Evolutionary conservation across 2,113 vertebrate genomes (phyloP).

Genomic region (Indri indri): DNA sequence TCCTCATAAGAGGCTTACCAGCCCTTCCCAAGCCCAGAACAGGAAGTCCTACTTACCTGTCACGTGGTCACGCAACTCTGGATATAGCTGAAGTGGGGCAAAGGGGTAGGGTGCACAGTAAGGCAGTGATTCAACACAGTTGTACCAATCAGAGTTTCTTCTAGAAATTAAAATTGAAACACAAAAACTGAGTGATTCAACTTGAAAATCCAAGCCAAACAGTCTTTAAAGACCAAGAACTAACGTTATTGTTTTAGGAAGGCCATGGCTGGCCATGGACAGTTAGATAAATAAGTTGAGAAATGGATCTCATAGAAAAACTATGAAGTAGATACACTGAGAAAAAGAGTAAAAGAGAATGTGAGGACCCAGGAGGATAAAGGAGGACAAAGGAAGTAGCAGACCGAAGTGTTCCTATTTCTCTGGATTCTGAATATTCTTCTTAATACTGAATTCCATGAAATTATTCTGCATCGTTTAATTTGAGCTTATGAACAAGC

Average conservation of each 20-base stretch:
- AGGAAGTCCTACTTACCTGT: not conserved
- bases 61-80: not conserved
- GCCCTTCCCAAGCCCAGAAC: not conserved
- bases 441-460: not conserved
- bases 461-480: not conserved
- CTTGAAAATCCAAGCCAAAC: not conserved
- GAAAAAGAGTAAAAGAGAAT: not conserved
- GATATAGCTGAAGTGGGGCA: not conserved
- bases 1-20: not conserved
- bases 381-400: not conserved
- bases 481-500: not conserved
- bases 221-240: not conserved
- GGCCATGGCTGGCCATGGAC: not conserved
- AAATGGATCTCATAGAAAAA: not conserved
- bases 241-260: not conserved
- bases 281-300: not conserved
- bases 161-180: not conserved
- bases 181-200: not conserved
- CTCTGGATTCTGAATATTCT: not conserved
- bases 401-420: not conserved
- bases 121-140: not conserved
- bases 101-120: too few species aligned
- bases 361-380: not conserved
- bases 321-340: not conserved
- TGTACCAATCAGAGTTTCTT: not conserved